Evolutionary conservation across 2,888 invertebrate genomes (phyloP).

Genomic region (Stenolophus ochropezus): DNA sequence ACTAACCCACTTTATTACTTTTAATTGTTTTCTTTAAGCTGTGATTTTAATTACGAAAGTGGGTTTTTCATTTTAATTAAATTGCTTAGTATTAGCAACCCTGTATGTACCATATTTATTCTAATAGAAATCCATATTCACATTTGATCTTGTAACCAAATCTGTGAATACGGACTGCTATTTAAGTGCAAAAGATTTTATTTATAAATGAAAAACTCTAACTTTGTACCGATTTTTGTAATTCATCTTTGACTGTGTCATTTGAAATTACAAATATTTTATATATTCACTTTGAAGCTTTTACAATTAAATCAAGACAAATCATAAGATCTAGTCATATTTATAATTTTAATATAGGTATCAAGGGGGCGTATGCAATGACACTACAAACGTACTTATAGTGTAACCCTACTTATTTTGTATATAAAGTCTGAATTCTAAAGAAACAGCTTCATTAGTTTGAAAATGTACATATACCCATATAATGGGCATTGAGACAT

Average conservation of each 20-base stretch:
- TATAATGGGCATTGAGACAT: too few relatives aligned
- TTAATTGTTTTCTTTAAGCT: background rate
- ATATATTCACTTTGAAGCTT: constrained; percentile 58
- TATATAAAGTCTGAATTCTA: too few relatives aligned
- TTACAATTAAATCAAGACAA: constrained; percentile 57
- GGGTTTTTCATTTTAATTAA: background rate
- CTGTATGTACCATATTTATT: constrained; percentile 4
- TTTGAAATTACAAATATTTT: constrained; percentile 60
- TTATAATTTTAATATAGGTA: constrained; percentile 52
- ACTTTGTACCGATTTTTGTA: constrained; percentile 51
- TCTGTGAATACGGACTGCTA: background rate
- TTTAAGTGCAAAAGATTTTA: constrained; percentile 33
- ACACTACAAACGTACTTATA: background rate
- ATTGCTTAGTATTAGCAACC: background rate
- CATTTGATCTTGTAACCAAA: background rate
- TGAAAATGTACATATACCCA: too few relatives aligned
- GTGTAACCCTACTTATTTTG: too few relatives aligned
- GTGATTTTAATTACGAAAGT: background rate
- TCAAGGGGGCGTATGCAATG: constrained; percentile 1
- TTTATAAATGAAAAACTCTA: constrained; percentile 33
- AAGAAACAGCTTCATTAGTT: too few relatives aligned
- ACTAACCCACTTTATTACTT: background rate
- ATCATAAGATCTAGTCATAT: constrained; percentile 59
- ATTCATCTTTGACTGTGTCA: constrained; percentile 52
- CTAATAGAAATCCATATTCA: background rate